Evolutionary conservation across 2,113 vertebrate species (phyloP).

Genomic region (Eublepharis macularius): DNA sequence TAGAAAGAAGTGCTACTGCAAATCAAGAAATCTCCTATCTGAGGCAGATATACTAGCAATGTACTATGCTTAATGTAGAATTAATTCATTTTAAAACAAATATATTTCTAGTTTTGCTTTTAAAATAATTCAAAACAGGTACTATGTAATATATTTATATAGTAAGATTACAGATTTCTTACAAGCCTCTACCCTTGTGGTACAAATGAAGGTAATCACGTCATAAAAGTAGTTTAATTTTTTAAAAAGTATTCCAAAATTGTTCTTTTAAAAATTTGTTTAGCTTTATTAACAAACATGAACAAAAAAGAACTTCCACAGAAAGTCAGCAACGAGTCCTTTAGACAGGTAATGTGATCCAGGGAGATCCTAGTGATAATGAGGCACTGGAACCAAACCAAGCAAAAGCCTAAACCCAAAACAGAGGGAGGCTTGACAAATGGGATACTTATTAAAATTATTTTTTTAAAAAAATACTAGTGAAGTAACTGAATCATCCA

Average conservation of each 20-base stretch:
- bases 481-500: not conserved
- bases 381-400: no score
- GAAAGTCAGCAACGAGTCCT: not conserved
- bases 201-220: not conserved
- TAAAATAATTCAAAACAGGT: not conserved
- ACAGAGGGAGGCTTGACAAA: not conserved
- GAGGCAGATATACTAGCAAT: not conserved
- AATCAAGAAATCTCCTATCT: not conserved
- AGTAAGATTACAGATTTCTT: not conserved
- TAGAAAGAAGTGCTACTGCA: not conserved
- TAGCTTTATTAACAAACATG: no score
- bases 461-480: not conserved
- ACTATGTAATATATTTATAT: not conserved
- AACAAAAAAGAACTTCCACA: not conserved
- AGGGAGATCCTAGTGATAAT: not conserved
- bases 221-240: not conserved
- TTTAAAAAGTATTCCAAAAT: not conserved
- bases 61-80: not conserved
- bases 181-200: not conserved
- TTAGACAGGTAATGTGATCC: not conserved
- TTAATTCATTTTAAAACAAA: not conserved
- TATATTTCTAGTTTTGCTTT: not conserved
- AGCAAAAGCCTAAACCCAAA: not conserved
- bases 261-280: not conserved
- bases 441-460: not conserved